Conservation (phyloP, 2,888 invertebrate species). For the Drepanosiphum platanoidis region DNA sequence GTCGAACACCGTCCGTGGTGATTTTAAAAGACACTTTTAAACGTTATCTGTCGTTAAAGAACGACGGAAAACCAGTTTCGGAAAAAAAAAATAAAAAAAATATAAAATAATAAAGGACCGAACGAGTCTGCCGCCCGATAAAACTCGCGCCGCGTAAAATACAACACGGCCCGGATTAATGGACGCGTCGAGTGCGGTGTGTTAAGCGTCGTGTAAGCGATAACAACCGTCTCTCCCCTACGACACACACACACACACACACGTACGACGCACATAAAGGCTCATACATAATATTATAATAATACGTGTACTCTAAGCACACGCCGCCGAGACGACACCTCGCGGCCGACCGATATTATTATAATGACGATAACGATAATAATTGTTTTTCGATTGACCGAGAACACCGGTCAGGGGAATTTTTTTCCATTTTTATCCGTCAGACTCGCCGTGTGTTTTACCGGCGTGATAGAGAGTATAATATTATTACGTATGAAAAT, state of each 20-base stretch:
- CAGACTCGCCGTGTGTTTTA: background rate
- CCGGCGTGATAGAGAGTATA: too few relatives aligned
- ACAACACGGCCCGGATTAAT: constrained; percentile 50
- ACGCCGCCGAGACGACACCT: constrained; percentile 9
- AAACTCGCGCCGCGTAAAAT: constrained; percentile 29
- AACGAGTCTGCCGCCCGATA: constrained; percentile 43
- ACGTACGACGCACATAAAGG: background rate
- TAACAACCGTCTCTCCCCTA: constrained; percentile 23
- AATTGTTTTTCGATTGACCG: constrained; percentile 10
- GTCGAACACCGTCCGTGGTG: constrained; percentile 37
- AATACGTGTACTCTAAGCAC: background rate
- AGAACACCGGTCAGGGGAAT: background rate
- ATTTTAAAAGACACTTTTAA: constrained; percentile 51
- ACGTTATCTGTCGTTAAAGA: constrained; percentile 31
- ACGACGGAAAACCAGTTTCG: constrained; percentile 43
- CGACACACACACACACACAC: background rate
- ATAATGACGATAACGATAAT: too few relatives aligned
- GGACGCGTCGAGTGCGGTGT: constrained; percentile 42
- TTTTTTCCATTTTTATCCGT: background rate
- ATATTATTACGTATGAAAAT: too few relatives aligned
- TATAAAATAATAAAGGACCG: background rate
- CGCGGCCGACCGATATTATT: background rate
- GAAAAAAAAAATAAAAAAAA: background rate
- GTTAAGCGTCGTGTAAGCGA: constrained; percentile 11
- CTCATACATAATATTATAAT: background rate